Base-by-base conservation (phyloP, 2,113 vertebrate species). In the Isichthys henryi region DNA sequence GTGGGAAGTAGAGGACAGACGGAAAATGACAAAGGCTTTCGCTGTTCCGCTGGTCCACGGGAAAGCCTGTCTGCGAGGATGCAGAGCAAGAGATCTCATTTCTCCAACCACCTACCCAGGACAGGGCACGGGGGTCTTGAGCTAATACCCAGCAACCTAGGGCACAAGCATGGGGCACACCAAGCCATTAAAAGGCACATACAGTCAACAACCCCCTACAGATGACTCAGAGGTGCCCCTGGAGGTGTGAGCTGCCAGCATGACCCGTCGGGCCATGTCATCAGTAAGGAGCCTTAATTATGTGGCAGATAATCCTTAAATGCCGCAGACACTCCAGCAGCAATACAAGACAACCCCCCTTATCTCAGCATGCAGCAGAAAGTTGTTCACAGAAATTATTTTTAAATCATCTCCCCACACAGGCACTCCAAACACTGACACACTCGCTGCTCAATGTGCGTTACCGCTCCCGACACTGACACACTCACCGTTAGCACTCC, bases 351-450 rank as follows among this genome's bases (percentile, higher is more conserved):
- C 23, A 48, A 48, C 35, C 87, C 21, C 87, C 87, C 89, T 91
- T 58, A 90, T 92, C 85, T 92, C 84, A 35, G 23, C 52, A 86
- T 49, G 27, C 13, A 82, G 86, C 27, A 85, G 39, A 66, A 83
- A 91, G 84, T 90, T 50, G 53, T 89, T 86, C 58, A 52, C 80
- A 23, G 88, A 90, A 90, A 87, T 53, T 87, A 90, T 89, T 89
- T 53, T 31, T 88, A 89, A 90, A 90, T n/a, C 52, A 88, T 27
- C 86, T 52, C 77, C 53, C 86, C 58, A 49, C 52, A 62, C n/a
- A 23, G 15, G 8, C 17, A 1, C 58, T 56, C 88, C 10, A 11
- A 19, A 35, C 39, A 17, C 53, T 70, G 91, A 53, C 87, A 90
- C 90, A 88, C 89, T 87, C 90, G 1, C 1, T 19, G 1, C 52